Evolutionary conservation across 2,888 invertebrate species (phyloP), one percentile per base, ranked within the genome.

Genomic region (Lycocerus yunnanus): DNA sequence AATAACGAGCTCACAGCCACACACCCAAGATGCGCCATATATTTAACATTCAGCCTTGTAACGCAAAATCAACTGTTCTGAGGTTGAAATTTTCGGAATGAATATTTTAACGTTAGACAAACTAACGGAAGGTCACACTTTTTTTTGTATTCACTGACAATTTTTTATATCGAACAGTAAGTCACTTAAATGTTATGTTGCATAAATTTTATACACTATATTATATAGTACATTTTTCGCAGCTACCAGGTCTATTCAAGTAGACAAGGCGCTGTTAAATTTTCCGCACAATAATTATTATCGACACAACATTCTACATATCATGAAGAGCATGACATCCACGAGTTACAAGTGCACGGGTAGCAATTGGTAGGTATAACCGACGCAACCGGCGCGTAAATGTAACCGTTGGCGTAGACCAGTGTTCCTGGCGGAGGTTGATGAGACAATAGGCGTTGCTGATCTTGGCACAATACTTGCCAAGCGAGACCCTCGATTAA

Each of bases 401-500:
- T 91, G 84, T 92, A 91, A 83, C 92, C 91, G 84, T 91, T 91
- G 83, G 91, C 90, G 85, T 91, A 91, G 84, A 92, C 87, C 79
- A 90, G 84, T 77, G 87, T 88, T 69, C 88, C 88, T 75, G 89
- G 89, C 69, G 90, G 89, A 82, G 81, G 85, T 61, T 89, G 90
- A 16, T 89, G 89, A 78, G 88, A 88, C 80, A 90, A 86, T 74
- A 89, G 87, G 80, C 90, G 90, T 83, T 93, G 91, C 85, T 94
- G 94, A 84, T 94, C 91, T 82, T 91, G 92, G 87, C 92, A 95
- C 86, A 95, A 90, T 81, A 97, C 96, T 87, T 96, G 95, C 88
- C 94, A 95, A 76, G 98, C 98, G 85, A 99, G 90, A 85, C 94
- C 94, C 86, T 97, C 96, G 88, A 99, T 98, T 81, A 99, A 92